Percentiles rank a stretch among this genome's conserved stretches.
phyloP scores from a whole-genome alignment of 1,140 invertebrate species.

The Brachystomella parvula region DNA sequence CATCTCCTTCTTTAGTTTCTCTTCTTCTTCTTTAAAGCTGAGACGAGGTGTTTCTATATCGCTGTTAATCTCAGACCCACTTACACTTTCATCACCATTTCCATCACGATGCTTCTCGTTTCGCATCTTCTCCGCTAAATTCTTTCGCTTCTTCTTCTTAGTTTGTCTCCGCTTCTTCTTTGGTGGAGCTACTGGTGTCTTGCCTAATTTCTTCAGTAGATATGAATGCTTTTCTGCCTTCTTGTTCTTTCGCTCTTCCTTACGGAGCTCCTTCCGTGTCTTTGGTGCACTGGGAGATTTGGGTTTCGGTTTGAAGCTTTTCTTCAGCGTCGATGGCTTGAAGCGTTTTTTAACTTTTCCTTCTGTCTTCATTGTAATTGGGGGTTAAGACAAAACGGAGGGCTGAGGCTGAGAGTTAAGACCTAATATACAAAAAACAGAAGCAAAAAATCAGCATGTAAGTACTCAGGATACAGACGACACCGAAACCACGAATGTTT shows the following conservation, averaged over 20 bases:
- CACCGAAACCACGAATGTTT: background rate
- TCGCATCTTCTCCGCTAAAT: background rate
- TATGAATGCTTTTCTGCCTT: slow-evolving; percentile 50
- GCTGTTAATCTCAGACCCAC: background rate
- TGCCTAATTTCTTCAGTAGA: slow-evolving; percentile 42
- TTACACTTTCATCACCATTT: slow-evolving; percentile 31
- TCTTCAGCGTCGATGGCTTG: background rate
- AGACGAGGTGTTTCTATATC: background rate
- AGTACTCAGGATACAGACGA: slow-evolving; percentile 3
- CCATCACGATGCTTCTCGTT: slow-evolving; percentile 16
- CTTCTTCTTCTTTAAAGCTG: slow-evolving; percentile 15
- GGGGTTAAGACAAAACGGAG: background rate
- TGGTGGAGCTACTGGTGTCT: background rate
- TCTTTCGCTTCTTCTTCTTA: slow-evolving; percentile 7
- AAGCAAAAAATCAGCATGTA: too few relatives aligned
- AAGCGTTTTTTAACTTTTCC: background rate
- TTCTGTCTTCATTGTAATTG: background rate
- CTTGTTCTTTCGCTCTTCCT: slow-evolving; percentile 49
- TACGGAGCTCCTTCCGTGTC: slow-evolving; percentile 53
- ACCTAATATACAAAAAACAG: background rate
- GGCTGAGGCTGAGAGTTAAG: background rate
- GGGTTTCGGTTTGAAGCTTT: slow-evolving; percentile 1
- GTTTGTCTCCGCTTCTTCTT: slow-evolving; percentile 18
- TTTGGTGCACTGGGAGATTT: slow-evolving; percentile 36
- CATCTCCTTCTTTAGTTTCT: slow-evolving; percentile 43